phyloP scores from a whole-genome alignment of 2,113 vertebrate species.

The Mirza zaza region DNA sequence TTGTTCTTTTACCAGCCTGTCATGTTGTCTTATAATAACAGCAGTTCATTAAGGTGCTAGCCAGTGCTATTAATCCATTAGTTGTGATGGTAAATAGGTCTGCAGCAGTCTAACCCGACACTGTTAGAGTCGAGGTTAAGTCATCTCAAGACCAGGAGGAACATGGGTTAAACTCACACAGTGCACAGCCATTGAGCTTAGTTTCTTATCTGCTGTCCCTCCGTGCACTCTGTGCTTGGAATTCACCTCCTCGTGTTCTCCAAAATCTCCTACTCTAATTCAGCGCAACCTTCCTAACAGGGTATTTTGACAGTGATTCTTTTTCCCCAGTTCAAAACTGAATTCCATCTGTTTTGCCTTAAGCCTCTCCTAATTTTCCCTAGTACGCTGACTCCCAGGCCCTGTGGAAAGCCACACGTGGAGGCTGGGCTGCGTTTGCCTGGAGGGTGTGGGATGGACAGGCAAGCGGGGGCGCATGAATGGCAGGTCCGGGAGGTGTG shows the following conservation, averaged over 20 bases:
- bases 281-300: background rate
- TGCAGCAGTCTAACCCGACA: background rate
- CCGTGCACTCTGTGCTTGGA: fast-evolving
- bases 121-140: background rate
- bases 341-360: no score
- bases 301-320: background rate
- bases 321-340: background rate
- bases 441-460: no score
- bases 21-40: background rate
- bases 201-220: background rate
- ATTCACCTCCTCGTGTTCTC: background rate
- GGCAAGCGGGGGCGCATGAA: background rate
- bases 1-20: background rate
- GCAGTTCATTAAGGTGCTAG: background rate
- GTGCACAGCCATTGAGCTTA: fast-evolving
- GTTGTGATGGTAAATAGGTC: background rate
- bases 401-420: no score
- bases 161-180: fast-evolving
- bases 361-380: background rate
- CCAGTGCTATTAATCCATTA: background rate
- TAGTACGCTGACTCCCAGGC: background rate
- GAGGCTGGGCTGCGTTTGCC: background rate
- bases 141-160: background rate
- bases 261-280: background rate
- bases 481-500: background rate